These are phyloP conservation scores for Rhinophrynus dorsalis DNA, from an alignment of 2,797 vertebrate genomes.

Conservation along the genomic window DNA sequence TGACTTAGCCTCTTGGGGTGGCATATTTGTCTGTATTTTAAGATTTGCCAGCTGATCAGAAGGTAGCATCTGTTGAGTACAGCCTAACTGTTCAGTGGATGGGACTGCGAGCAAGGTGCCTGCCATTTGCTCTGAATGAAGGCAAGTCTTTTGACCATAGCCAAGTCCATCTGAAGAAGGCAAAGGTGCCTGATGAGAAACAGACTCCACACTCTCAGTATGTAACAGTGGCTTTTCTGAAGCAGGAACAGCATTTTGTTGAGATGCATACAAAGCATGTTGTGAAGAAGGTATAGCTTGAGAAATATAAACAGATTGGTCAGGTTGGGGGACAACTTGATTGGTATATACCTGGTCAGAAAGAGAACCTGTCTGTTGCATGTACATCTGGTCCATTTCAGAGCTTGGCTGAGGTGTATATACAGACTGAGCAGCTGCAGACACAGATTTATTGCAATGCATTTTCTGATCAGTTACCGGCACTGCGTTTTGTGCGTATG, in stretches of 20 bases:
- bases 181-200: not conserved
- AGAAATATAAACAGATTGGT: not conserved
- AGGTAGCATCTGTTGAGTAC: conserved; percentile 14
- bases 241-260: not conserved
- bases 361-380: conserved; percentile 3
- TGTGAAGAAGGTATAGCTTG: not conserved
- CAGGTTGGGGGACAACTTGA: not conserved
- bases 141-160: conserved; percentile 7
- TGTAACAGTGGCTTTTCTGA: conserved; percentile 4
- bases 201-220: not conserved
- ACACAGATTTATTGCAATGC: not conserved
- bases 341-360: not conserved
- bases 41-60: conserved; percentile 36
- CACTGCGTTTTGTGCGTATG: not conserved
- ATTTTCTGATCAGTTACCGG: not conserved
- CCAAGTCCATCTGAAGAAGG: not conserved
- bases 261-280: not conserved
- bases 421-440: not conserved
- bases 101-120: not conserved
- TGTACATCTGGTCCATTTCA: not conserved
- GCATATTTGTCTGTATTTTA: conserved; percentile 17
- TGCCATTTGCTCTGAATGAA: not conserved
- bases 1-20: conserved; percentile 13
- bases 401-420: not conserved
- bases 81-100: conserved; percentile 22